These are phyloP conservation scores for Eristalis arbustorum DNA, from an alignment of 2,888 invertebrate genomes.

Conservation along the genomic window DNA sequence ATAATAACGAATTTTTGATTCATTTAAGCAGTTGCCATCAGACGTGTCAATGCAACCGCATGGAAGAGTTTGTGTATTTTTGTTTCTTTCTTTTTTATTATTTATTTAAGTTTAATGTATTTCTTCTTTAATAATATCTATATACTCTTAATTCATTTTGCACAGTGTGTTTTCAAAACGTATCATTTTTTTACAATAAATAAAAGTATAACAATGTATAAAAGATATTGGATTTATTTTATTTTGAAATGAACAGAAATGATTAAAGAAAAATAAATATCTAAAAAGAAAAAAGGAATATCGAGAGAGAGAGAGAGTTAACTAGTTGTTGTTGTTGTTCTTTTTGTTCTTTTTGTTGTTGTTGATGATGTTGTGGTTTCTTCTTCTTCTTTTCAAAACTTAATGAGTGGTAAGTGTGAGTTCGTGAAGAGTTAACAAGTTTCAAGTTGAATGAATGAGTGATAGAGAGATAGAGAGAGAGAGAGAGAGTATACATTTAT, in stretches of 20 bases:
- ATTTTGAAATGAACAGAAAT: conserved; percentile 71
- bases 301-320: conserved; percentile 73
- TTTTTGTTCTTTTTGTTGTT: conserved; percentile 46
- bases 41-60: conserved; percentile 13
- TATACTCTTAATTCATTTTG: conserved; percentile 48
- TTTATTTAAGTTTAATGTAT: conserved; percentile 61
- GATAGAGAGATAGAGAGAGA: conserved; percentile 71
- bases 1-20: conserved; percentile 5
- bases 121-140: conserved; percentile 60
- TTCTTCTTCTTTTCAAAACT: conserved; percentile 40
- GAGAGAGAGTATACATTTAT: conserved; percentile 62
- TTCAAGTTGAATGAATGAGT: conserved; percentile 21
- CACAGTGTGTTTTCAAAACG: conserved; percentile 49
- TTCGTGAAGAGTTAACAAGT: conserved; percentile 44
- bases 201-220: conserved; percentile 71
- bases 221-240: conserved; percentile 71
- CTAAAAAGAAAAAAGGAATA: conserved; percentile 74
- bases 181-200: conserved; percentile 62
- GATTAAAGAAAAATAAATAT: conserved; percentile 73
- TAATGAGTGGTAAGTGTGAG: conserved; percentile 52
- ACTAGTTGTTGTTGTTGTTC: conserved; percentile 59
- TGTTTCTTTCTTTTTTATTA: conserved; percentile 46
- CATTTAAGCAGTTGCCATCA: conserved; percentile 13
- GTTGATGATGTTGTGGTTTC: conserved; percentile 51
- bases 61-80: conserved; percentile 41